Percentiles rank a stretch among this genome's conserved stretches.
Evolutionary conservation across 2,888 invertebrate genomes (phyloP).

Genomic region (Heliconius hortense): DNA sequence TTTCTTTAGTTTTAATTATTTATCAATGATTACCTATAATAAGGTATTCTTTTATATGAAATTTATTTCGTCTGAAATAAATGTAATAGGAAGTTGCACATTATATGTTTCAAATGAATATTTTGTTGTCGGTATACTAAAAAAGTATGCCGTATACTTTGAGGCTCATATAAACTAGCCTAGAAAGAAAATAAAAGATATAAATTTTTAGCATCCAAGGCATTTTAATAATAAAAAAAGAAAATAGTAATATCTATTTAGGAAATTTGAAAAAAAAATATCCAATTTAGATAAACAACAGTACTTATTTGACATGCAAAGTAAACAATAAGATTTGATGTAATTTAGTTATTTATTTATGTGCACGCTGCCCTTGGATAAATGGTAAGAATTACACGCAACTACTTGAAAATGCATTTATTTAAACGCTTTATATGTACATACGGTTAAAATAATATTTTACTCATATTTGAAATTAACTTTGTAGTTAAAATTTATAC

Average conservation of each 20-base stretch:
- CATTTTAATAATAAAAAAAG: neutral
- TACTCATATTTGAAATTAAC: neutral
- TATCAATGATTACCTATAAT: too few species aligned
- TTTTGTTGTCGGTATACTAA: neutral
- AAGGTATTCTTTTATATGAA: too few species aligned
- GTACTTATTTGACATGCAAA: conserved; percentile 21
- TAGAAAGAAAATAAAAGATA: neutral
- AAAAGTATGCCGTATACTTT: too few species aligned
- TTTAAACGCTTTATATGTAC: neutral
- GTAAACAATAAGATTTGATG: conserved; percentile 47
- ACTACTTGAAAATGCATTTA: neutral
- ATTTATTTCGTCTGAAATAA: neutral
- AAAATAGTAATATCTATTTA: neutral
- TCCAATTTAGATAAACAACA: conserved; percentile 2
- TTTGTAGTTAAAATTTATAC: too few species aligned
- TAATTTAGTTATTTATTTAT: conserved; percentile 47
- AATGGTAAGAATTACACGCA: conserved; percentile 46
- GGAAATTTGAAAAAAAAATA: neutral
- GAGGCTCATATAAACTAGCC: neutral
- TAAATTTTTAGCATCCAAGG: neutral
- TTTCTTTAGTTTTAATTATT: too few species aligned
- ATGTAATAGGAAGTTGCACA: too few species aligned
- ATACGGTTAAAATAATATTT: neutral
- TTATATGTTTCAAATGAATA: neutral
- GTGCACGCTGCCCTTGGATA: conserved; percentile 57